Evolutionary conservation across 2,888 invertebrate genomes (phyloP).

Genomic region (Sinohyriopsis cumingii): DNA sequence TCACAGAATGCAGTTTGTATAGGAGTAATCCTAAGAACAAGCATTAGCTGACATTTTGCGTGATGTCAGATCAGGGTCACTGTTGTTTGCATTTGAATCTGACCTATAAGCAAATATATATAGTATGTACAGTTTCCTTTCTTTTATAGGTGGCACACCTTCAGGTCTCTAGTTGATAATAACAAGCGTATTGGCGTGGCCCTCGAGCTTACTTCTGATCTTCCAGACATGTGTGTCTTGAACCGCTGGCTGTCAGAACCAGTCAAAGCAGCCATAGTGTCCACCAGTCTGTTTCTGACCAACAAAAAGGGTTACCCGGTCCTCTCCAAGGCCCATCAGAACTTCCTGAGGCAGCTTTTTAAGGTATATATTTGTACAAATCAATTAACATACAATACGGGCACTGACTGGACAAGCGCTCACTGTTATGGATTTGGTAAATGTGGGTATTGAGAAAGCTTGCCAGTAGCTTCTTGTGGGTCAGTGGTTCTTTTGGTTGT

Average conservation of each 20-base stretch:
- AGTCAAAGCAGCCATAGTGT: constrained; percentile 86
- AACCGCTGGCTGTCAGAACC: constrained; percentile 97
- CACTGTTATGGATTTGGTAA: neutral
- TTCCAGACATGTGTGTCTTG: constrained; percentile 78
- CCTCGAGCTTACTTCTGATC: constrained; percentile 85
- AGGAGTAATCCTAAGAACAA: no score
- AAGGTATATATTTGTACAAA: constrained; percentile 52
- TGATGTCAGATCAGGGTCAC: no score
- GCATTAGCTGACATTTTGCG: no score
- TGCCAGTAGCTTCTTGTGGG: no score
- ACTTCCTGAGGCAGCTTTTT: constrained; percentile 77
- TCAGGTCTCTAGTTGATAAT: constrained; percentile 74
- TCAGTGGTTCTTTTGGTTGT: no score
- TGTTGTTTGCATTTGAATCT: no score
- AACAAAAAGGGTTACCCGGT: constrained; percentile 93
- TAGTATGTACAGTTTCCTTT: neutral
- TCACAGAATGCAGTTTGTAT: no score
- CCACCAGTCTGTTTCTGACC: constrained; percentile 87
- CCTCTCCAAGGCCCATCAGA: constrained; percentile 82
- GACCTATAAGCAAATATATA: no score
- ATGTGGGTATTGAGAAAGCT: no score
- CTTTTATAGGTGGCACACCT: constrained; percentile 74
- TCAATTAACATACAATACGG: no score
- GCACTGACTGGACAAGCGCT: no score
- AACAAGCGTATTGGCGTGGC: constrained; percentile 79